Base-by-base conservation (phyloP, 2,888 invertebrate genomes). In the Stramonita haemastoma region DNA sequence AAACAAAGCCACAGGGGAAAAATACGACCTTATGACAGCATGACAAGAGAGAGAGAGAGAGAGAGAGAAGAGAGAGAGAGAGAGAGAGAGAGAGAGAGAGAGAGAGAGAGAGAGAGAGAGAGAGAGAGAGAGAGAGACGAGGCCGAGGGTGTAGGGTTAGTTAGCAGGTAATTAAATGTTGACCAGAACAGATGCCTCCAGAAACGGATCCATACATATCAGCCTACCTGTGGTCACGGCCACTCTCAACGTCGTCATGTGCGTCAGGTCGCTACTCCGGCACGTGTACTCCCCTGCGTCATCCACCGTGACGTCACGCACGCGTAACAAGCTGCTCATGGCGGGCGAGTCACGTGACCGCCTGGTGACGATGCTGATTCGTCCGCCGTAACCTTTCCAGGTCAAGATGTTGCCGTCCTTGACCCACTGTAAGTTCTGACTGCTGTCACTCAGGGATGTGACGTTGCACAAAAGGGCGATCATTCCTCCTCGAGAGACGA, bases 391-490 rank as follows among this genome's bases (percentile, higher is more conserved):
- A 87, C 86, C 79, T 87, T 79, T 46, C 73, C 87, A 73, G 83
- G 73, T 17, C 70, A 87, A 13, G n/a, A 89, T 46, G 56, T 90
- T 88, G 4, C 91, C 91, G 86, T 91, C 91, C 87, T 91, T 91
- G 83, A 91, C 86, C 92, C 92, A 92, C 34, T 89, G 89, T 11
- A 92, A 85, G 19, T 56, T n/a, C n/a, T 90, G 81, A 4, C 66
- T n/a, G 29, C 86, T 81, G 60, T 89, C 90, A 36, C 90, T 91
- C 22, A 86, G 66, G 22, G 84, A 86, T 70, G 89, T 91, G 86
- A 91, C 91, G 83, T 91, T 92, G 83, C 92, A 92, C 77, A 85
- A 88, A 6, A 92, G 90, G 32, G 73, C 88, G 56, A 92, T 90
- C 60, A 89, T 90, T 17, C 89, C 90, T 13, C 91, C 91, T 32